A percentile compares a stretch with the other conserved stretches of the same genome.
phyloP scores from a whole-genome alignment of 2,888 invertebrate species.

The Trichopria drosophilae region DNA sequence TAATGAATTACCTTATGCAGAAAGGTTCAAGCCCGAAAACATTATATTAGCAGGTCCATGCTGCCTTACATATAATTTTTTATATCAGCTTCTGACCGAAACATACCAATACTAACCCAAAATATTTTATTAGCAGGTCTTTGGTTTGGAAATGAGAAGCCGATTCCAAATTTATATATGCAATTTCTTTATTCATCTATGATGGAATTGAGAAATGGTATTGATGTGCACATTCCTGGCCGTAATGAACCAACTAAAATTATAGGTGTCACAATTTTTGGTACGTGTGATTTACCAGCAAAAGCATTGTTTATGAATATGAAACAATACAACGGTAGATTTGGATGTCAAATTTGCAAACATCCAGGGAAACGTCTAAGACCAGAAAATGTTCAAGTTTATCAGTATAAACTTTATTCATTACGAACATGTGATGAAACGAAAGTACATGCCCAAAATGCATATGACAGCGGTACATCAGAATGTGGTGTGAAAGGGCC shows the following conservation, averaged over 20 bases:
- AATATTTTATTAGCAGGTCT: slow-evolving; percentile 13
- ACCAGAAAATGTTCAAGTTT: slow-evolving; percentile 8
- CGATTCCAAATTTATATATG: too few species aligned
- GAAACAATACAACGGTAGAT: too few species aligned
- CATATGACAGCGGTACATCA: slow-evolving; percentile 3
- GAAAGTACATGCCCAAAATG: slow-evolving; percentile 16
- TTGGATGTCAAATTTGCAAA: too few species aligned
- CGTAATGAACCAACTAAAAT: background rate
- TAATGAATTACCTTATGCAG: too few species aligned
- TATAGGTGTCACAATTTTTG: slow-evolving; percentile 15
- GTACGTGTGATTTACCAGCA: slow-evolving; percentile 12
- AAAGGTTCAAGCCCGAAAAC: too few species aligned
- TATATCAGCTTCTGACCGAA: too few species aligned
- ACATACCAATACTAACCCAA: too few species aligned
- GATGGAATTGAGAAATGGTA: slow-evolving; percentile 1
- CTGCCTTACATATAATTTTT: too few species aligned
- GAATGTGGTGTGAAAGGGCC: slow-evolving; percentile 28
- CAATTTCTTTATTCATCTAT: slow-evolving; percentile 3
- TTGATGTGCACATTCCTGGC: slow-evolving; percentile 3
- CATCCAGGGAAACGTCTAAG: background rate
- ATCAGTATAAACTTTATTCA: slow-evolving; percentile 17
- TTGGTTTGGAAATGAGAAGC: slow-evolving; percentile 22
- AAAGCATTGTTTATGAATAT: slow-evolving; percentile 20
- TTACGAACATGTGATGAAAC: slow-evolving; percentile 21
- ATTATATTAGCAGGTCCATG: too few species aligned